phyloP scores from a whole-genome alignment of 2,888 invertebrate species.

The Blastobasis adustella region DNA sequence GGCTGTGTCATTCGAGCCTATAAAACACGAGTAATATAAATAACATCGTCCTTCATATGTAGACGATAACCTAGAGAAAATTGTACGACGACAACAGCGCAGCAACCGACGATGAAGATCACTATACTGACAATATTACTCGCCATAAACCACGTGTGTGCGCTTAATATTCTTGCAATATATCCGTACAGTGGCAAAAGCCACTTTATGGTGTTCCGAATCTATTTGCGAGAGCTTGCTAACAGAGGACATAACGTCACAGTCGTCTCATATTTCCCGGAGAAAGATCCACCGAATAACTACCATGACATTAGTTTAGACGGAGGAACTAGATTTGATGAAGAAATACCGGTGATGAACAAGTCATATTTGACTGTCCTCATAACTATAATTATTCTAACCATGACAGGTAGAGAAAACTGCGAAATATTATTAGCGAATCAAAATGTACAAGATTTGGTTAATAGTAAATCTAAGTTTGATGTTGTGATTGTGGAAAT shows the following conservation, averaged over 20 bases:
- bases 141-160: constrained; percentile 17
- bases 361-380: constrained; percentile 26
- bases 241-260: constrained; percentile 79
- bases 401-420: constrained; percentile 28
- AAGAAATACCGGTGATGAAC: constrained; percentile 27
- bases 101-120: too few species aligned
- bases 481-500: constrained; percentile 81
- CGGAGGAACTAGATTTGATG: constrained; percentile 30
- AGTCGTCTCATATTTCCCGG: constrained; percentile 78
- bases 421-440: constrained; percentile 52
- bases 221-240: constrained; percentile 74
- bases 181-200: constrained; percentile 81
- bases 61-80: too few species aligned
- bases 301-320: constrained; percentile 76
- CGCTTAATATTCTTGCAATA: constrained; percentile 74
- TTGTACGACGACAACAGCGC: too few species aligned
- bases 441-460: constrained; percentile 43
- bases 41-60: too few species aligned
- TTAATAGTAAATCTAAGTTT: constrained; percentile 64
- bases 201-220: constrained; percentile 79
- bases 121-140: constrained; percentile 13
- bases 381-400: not conserved
- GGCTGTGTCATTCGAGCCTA: too few species aligned
- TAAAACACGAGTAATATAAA: too few species aligned
- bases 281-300: constrained; percentile 56